Evolutionary conservation across 2,113 vertebrate species (phyloP).

Genomic region (Aleadryas rufinucha): DNA sequence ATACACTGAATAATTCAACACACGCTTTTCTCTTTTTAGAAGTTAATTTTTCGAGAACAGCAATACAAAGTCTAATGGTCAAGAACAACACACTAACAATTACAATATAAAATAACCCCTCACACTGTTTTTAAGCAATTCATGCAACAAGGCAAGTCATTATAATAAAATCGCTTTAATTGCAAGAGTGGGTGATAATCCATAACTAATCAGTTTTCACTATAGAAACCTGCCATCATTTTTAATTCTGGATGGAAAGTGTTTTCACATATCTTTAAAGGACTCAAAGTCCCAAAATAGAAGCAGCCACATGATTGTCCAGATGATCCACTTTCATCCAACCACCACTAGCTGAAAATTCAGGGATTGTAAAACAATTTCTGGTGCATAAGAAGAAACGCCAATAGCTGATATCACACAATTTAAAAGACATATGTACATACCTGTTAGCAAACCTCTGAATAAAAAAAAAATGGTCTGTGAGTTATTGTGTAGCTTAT

Average conservation of each 20-base stretch:
- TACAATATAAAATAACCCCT: not conserved
- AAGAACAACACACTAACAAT: not conserved
- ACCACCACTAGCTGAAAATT: not conserved
- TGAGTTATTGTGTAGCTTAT: not conserved
- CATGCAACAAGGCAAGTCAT: not conserved
- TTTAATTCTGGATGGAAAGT: not conserved
- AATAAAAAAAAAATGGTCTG: not conserved
- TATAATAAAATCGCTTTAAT: not conserved
- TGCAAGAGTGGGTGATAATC: not conserved
- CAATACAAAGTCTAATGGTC: not conserved
- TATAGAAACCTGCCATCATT: not conserved
- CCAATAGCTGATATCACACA: not conserved
- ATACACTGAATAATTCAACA: not conserved
- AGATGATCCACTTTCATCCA: not conserved
- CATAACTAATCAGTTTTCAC: not conserved
- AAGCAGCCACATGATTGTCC: accelerated
- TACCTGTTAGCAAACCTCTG: not conserved
- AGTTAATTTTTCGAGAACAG: not conserved
- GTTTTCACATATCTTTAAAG: not conserved
- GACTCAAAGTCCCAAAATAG: not conserved
- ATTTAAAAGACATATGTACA: not conserved
- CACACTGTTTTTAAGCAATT: not conserved
- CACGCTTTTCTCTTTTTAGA: not conserved
- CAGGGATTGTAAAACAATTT: not conserved
- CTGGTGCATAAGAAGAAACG: not conserved